Evolutionary conservation across 2,113 vertebrate genomes (phyloP), one percentile per base, ranked within the genome.

Genomic region (Tachysurus vachellii): DNA sequence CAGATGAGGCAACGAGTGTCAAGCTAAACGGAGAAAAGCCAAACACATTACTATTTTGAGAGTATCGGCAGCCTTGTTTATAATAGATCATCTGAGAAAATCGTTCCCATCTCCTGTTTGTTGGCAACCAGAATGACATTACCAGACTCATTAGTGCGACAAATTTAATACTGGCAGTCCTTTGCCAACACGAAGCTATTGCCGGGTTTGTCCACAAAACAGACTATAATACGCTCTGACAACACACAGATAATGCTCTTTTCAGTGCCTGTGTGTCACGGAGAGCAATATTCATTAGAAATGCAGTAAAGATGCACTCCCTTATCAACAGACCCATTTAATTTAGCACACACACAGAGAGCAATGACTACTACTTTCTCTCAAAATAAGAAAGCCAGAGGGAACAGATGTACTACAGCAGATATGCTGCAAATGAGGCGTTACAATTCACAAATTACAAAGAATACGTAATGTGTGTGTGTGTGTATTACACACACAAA

Each of bases 221-320:
- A 86, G 85, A 47, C 85, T 47, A 57, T 87, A 89, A 87, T 87
- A 80, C 54, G 71, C 83, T 83, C 84, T 54, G 83, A 73, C 84
- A 85, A 89, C 88, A n/a, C 50, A 70, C 64, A 83, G 81, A 90
- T 89, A 80, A 84, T 84, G 87, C 79, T 85, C 83, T 80, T 88
- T 88, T 88, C 83, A 86, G 50, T 83, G 88, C 86, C 64, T 80
- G 83, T 73, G 57, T 73, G 86, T 75, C 81, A 87, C 73, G 64
- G 57, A 83, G 80, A 85, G 86, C 76, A 87, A 90, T 88, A 62
- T 80, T 85, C 70, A 88, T 87, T 85, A 87, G 73, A 88, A 82
- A 88, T 50, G 75, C 71, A 77, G 77, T 57, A 83, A 70, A 75
- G 66, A 61, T 84, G 56, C 84, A 64, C 77, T 87, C 70, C 85